Conservation (phyloP, 1,140 invertebrate genomes). For the Scaptodrosophila lebanonensis region DNA sequence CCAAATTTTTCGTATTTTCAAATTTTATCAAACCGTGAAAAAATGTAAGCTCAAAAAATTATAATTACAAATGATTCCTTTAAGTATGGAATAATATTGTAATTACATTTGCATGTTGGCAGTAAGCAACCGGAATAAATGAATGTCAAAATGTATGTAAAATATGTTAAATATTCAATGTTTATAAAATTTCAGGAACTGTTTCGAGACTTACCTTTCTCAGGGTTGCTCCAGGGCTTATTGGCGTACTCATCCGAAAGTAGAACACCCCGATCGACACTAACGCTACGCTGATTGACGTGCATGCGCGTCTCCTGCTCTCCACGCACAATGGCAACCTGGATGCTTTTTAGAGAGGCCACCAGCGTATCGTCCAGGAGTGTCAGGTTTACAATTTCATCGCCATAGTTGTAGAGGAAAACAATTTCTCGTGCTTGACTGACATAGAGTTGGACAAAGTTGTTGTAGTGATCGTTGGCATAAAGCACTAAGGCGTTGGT, state of each 20-base stretch:
- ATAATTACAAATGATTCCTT: no score
- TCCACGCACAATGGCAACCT: slow-evolving; percentile 88
- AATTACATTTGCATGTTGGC: no score
- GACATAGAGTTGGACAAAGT: slow-evolving; percentile 94
- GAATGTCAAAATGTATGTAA: no score
- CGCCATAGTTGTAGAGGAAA: slow-evolving; percentile 89
- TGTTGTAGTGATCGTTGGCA: slow-evolving; percentile 94
- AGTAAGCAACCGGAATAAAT: no score
- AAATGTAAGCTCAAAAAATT: no score
- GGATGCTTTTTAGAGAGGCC: slow-evolving; percentile 88
- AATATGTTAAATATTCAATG: no score
- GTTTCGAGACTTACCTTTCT: slow-evolving; percentile 84
- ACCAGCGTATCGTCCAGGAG: slow-evolving; percentile 84
- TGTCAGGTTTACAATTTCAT: slow-evolving; percentile 88
- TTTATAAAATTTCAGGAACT: no score
- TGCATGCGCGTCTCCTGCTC: slow-evolving; percentile 86
- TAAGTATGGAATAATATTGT: no score
- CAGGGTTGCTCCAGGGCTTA: slow-evolving; percentile 90
- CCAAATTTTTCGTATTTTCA: no score
- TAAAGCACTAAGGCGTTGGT: slow-evolving; percentile 89
- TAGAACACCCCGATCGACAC: slow-evolving; percentile 83
- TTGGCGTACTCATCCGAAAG: slow-evolving; percentile 87
- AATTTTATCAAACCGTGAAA: no score
- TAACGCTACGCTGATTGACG: slow-evolving; percentile 88
- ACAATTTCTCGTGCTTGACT: slow-evolving; percentile 85